phyloP scores from a whole-genome alignment of 2,888 invertebrate genomes.

The Chalcosyrphus nemorum region DNA sequence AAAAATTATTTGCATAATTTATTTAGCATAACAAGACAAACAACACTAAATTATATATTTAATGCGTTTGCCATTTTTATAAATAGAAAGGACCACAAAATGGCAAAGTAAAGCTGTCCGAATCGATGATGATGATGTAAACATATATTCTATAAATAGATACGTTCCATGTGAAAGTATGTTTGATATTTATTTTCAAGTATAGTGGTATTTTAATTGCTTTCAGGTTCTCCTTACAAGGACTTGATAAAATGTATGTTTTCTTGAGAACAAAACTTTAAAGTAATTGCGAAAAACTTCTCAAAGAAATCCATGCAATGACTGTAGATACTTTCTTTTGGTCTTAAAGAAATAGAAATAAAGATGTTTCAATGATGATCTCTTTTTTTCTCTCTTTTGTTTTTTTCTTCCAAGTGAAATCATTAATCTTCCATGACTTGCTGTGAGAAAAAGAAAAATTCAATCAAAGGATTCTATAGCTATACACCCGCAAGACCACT shows the following conservation, averaged over 20 bases:
- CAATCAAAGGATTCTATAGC: conserved; percentile 17
- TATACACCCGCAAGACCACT: background rate
- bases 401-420: background rate
- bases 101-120: background rate
- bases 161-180: background rate
- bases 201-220: background rate
- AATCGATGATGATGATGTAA: too few relatives aligned
- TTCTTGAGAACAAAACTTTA: background rate
- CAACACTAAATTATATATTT: background rate
- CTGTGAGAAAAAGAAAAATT: conserved; percentile 12
- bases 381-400: too few relatives aligned
- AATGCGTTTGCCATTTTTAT: background rate
- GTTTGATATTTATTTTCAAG: background rate
- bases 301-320: background rate
- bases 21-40: background rate
- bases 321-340: background rate
- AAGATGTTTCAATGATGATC: background rate
- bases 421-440: conserved; percentile 35
- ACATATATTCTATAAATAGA: background rate
- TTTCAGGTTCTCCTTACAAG: too few relatives aligned
- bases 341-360: background rate
- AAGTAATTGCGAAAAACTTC: background rate
- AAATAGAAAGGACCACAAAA: background rate
- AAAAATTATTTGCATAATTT: background rate
- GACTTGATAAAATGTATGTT: background rate